Percentiles rank a stretch among this genome's conserved stretches.
Conservation (phyloP, 2,113 vertebrate genomes). For the Sphyrna mokarran region DNA sequence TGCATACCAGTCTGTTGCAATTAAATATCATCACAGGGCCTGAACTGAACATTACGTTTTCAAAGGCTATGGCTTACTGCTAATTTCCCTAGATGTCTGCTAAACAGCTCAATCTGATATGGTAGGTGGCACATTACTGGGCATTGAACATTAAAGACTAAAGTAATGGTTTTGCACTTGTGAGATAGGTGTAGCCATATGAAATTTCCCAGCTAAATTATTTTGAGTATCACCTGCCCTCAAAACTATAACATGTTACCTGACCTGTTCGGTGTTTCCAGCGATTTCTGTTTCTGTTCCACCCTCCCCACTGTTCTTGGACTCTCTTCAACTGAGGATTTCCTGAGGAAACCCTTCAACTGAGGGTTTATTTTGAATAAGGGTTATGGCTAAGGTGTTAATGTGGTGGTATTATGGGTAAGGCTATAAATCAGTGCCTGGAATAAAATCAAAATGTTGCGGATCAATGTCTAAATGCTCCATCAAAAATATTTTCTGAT, state of each 20-base stretch:
- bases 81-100: background rate
- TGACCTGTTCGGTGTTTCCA: background rate
- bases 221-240: background rate
- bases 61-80: too few relatives aligned
- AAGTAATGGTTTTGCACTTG: background rate
- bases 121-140: background rate
- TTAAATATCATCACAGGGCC: too few relatives aligned
- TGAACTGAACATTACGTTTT: too few relatives aligned
- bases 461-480: background rate
- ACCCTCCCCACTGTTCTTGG: background rate
- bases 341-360: background rate
- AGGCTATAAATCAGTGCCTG: background rate
- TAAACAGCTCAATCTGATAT: background rate
- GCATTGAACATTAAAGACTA: background rate
- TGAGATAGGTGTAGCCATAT: background rate
- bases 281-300: background rate
- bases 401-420: background rate
- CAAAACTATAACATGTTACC: background rate
- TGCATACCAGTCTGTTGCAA: too few relatives aligned
- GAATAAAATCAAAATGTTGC: too few relatives aligned
- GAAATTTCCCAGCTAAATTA: background rate
- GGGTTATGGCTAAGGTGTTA: background rate
- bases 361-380: background rate
- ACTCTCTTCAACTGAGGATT: background rate
- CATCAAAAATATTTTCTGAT: background rate